Evolutionary conservation across 2,797 vertebrate genomes (phyloP).

Genomic region (Eurystomus glaucurus): DNA sequence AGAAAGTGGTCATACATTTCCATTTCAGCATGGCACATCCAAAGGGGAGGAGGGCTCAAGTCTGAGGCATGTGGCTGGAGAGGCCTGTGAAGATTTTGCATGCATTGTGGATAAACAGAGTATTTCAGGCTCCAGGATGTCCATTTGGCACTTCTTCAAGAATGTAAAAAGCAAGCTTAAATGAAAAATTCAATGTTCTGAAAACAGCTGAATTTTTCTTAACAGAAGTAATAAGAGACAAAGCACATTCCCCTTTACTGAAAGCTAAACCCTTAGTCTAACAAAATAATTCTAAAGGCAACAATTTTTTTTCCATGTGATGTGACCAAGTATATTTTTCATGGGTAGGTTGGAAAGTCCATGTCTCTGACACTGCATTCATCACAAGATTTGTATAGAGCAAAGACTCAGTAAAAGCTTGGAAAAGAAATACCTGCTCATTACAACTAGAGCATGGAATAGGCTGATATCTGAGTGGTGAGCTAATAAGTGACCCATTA

Average conservation of each 20-base stretch:
- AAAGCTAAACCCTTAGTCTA: neutral
- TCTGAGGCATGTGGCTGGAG: neutral
- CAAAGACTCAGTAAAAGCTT: constrained; percentile 30
- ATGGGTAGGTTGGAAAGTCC: neutral
- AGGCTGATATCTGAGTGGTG: constrained; percentile 48
- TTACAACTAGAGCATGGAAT: constrained; percentile 46
- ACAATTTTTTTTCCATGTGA: neutral
- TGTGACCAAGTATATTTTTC: neutral
- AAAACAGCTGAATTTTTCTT: neutral
- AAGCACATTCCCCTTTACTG: neutral
- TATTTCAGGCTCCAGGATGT: neutral
- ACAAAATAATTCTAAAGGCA: neutral
- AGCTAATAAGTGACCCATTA: constrained; percentile 69
- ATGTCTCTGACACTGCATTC: neutral
- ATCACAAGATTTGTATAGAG: constrained; percentile 2
- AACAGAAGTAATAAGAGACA: neutral
- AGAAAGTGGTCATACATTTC: neutral
- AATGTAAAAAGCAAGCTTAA: constrained; percentile 35
- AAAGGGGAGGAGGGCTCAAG: neutral
- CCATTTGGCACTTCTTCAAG: constrained; percentile 47
- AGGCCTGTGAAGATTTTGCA: neutral
- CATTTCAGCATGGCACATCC: neutral
- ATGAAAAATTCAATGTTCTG: neutral
- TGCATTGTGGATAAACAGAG: neutral
- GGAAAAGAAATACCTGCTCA: constrained; percentile 27